Conservation (phyloP, 2,888 invertebrate genomes). For the Seira musarum region DNA sequence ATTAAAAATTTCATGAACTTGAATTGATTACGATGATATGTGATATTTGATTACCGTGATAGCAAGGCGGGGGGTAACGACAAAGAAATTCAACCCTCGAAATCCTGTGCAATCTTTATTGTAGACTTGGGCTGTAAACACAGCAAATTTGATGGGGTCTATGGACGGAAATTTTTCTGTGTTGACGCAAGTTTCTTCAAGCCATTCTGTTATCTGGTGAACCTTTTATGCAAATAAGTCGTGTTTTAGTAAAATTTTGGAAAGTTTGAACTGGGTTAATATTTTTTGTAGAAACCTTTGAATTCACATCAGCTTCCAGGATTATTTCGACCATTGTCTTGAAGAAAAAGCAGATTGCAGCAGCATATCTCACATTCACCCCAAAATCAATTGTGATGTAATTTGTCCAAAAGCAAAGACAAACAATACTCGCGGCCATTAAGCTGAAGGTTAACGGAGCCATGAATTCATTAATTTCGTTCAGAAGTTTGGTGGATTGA, state of each 20-base stretch:
- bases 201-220: conserved; percentile 43
- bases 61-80: conserved; percentile 29
- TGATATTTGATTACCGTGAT: conserved; percentile 45
- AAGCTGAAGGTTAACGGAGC: conserved; percentile 45
- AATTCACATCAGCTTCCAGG: conserved; percentile 46
- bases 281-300: conserved; percentile 35
- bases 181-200: conserved; percentile 39
- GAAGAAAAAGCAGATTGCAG: conserved; percentile 23
- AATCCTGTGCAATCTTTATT: conserved; percentile 45
- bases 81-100: conserved; percentile 47
- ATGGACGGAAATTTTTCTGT: conserved; percentile 34
- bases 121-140: conserved; percentile 49
- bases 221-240: conserved; percentile 24
- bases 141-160: conserved; percentile 36
- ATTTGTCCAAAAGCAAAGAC: conserved; percentile 47
- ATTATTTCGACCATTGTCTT: conserved; percentile 34
- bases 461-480: conserved; percentile 35
- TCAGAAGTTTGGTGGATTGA: conserved; percentile 41
- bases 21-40: no score
- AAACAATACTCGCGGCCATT: conserved; percentile 32
- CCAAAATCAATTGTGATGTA: conserved; percentile 23
- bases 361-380: conserved; percentile 11
- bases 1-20: no score
- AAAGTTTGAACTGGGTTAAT: not conserved
- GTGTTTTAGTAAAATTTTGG: not conserved